Evolutionary conservation across 37 sponge, comb jelly and placozoan genomes (phyloP), one percentile per base, ranked within the genome.

Genomic region (Haliclona indistincta): DNA sequence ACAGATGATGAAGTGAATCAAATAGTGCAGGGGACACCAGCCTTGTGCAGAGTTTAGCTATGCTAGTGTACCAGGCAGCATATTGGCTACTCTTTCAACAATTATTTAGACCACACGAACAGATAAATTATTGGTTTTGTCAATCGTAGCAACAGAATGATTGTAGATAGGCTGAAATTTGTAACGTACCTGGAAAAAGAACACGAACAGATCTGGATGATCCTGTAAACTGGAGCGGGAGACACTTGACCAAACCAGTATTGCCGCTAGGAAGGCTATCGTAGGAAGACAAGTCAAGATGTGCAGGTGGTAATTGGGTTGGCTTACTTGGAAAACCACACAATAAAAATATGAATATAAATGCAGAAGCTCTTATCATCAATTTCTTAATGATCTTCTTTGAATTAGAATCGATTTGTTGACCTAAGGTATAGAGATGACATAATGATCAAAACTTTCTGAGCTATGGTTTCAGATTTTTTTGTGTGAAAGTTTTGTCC

Each of bases 301-400:
- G 42, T 70, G 40, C 4, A 38, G 22, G 35, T 37, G 26, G 32
- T 17, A 30, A 4, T 36, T 23, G 5, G 23, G 15, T 19, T 22
- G 29, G 68, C 84, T 80, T 40, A 89, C 90, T 64, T 36, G 91
- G 91, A 4, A 85, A 20, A 35, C 79, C 91, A 78, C 56, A 71
- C n/a, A 85, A 26, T 13, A 91, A 11, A 39, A 74, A 91, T 34
- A 91, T 82, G 47, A 82, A 1, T 25, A 85, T 33, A 49, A 85
- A 86, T 4, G 60, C 28, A n/a, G 86, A 43, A 4, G 85, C 76
- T 34, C 91, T 67, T 0, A 35, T 41, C 11, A 73, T 7, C 4
- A 91, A 64, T 40, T 66, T 78, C 39, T 53, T 78, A 22, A 85
- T 70, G 30, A 45, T 67, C 42, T 62, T 51, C 29, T 1, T 26